Conservation (phyloP, 2,888 invertebrate species). For the Acrobasis repandana region DNA sequence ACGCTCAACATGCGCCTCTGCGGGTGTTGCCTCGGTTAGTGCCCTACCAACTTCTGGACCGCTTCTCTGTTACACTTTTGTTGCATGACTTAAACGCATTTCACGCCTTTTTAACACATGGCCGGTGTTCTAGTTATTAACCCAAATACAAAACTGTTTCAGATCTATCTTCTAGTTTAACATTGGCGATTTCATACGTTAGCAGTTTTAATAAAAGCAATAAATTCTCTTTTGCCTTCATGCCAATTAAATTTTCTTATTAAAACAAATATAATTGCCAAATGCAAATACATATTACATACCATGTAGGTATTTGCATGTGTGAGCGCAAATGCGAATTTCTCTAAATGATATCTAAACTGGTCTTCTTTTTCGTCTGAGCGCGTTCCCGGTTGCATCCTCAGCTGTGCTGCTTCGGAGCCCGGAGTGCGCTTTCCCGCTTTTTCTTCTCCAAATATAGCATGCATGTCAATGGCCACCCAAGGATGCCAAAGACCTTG, state of each 20-base stretch:
- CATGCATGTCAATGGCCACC: no score
- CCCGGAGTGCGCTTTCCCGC: no score
- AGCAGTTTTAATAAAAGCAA: no score
- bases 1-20: constrained; percentile 76
- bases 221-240: no score
- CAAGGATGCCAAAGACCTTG: no score
- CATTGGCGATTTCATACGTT: not conserved
- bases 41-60: constrained; percentile 30
- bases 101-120: constrained; percentile 35
- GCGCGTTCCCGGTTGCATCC: no score
- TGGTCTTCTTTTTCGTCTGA: no score
- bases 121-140: constrained; percentile 33
- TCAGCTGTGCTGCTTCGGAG: no score
- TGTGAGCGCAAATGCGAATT: not conserved
- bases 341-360: not conserved
- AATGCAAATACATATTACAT: not conserved
- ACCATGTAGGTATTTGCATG: not conserved
- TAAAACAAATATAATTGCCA: not conserved
- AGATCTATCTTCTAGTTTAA: constrained; percentile 21
- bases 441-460: no score
- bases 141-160: constrained; percentile 31
- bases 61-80: constrained; percentile 32
- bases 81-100: constrained; percentile 30
- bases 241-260: no score
- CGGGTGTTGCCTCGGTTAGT: constrained; percentile 78